These are phyloP conservation scores for Chlamydotis undulata DNA, from an alignment of 2,113 vertebrate genomes.

Conservation along the genomic window DNA sequence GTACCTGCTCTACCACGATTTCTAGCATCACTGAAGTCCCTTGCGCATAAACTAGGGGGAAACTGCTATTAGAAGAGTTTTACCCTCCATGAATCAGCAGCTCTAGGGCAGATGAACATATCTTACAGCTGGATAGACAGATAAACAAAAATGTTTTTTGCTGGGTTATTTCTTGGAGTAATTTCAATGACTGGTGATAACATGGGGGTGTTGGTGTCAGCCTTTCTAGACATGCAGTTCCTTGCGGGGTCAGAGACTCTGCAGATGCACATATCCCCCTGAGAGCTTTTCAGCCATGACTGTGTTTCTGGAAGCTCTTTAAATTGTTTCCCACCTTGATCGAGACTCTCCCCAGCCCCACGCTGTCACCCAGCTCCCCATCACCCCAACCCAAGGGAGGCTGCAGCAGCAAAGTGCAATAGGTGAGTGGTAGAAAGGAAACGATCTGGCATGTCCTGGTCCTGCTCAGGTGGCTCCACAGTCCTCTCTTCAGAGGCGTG, in stretches of 20 bases:
- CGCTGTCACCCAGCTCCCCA: background rate
- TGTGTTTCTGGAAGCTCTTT: background rate
- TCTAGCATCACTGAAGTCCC: background rate
- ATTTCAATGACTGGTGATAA: background rate
- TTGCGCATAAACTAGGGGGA: background rate
- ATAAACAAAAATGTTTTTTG: background rate
- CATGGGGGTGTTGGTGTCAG: background rate
- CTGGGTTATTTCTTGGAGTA: background rate
- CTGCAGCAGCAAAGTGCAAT: background rate
- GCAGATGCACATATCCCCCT: background rate
- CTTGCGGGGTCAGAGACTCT: background rate
- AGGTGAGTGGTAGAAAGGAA: background rate
- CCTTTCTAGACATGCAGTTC: background rate
- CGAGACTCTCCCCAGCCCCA: background rate
- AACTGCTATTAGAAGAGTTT: background rate
- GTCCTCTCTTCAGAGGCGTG: background rate
- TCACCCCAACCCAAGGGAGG: background rate
- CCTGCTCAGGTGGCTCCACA: background rate
- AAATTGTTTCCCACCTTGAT: background rate
- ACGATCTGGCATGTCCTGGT: background rate
- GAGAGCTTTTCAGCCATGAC: background rate
- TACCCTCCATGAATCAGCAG: background rate
- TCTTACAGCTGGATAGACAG: background rate
- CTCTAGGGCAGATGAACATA: background rate
- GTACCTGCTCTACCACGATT: accelerated